Percentiles rank a stretch among this genome's conserved stretches.
Evolutionary conservation across 2,113 vertebrate genomes (phyloP).

Genomic region (Corythornis vintsioides): DNA sequence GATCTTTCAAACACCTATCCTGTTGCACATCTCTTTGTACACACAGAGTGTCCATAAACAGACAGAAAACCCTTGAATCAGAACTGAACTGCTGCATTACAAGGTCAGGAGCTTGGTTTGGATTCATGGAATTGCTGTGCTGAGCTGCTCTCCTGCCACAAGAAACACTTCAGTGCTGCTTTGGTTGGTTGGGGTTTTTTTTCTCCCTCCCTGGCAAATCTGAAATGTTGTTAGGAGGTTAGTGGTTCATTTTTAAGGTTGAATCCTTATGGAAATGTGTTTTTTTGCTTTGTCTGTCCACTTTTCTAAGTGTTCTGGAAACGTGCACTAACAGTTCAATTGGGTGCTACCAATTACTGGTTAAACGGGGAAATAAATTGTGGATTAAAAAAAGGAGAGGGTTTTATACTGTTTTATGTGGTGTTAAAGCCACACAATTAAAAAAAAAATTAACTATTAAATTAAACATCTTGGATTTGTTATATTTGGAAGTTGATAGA

Average conservation of each 20-base stretch:
- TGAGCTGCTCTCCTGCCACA: neutral
- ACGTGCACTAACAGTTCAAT: neutral
- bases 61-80: neutral
- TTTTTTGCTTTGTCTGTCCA: neutral
- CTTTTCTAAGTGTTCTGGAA: neutral
- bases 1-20: too few relatives aligned
- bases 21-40: too few relatives aligned
- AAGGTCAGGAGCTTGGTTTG: neutral
- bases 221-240: neutral
- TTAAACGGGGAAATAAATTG: neutral
- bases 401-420: neutral
- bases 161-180: neutral
- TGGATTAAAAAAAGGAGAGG: neutral
- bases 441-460: neutral
- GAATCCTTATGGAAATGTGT: neutral
- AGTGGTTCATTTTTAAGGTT: neutral
- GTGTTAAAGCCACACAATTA: neutral
- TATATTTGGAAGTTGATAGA: neutral
- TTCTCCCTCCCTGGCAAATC: neutral
- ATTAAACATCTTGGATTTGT: neutral
- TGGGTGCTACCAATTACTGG: neutral
- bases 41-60: too few relatives aligned
- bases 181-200: rapidly evolving
- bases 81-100: neutral
- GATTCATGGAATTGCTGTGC: neutral